Evolutionary conservation across 2,797 vertebrate genomes (phyloP).

Genomic region (Ctenopoma multispine): DNA sequence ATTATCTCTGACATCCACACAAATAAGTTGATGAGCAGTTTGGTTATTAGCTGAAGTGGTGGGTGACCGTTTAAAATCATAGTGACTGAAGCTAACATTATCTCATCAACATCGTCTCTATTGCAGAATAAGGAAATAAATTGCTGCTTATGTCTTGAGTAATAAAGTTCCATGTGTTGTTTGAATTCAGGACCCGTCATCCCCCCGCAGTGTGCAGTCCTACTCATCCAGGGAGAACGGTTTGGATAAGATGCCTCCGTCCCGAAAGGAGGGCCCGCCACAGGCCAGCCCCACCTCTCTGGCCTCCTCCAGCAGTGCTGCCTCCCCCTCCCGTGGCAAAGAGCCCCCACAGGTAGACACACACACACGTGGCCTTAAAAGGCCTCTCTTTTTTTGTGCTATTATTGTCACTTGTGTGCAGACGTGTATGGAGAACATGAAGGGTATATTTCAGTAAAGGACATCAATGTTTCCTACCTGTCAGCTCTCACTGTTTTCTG

Average conservation of each 20-base stretch:
- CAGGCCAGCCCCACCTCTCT: conserved; percentile 89
- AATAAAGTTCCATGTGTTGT: background rate
- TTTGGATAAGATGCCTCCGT: conserved; percentile 86
- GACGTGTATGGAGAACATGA: background rate
- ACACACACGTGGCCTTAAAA: background rate
- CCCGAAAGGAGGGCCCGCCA: conserved; percentile 83
- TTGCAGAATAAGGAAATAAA: background rate
- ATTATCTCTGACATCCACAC: background rate
- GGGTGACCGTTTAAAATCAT: too few relatives aligned
- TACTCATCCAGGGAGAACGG: conserved; percentile 90
- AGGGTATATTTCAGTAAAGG: background rate
- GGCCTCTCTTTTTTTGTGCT: background rate
- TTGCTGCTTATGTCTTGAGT: background rate
- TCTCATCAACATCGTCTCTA: background rate
- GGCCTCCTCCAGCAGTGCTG: conserved; percentile 89
- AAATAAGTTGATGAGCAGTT: conserved; percentile 9
- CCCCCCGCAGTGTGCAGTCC: conserved; percentile 90
- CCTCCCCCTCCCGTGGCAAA: conserved; percentile 87
- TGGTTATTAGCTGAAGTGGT: too few relatives aligned
- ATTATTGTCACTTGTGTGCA: background rate
- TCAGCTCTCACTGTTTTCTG: conserved; percentile 8
- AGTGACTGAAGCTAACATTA: background rate
- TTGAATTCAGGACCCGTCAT: conserved; percentile 83
- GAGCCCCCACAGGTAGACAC: conserved; percentile 80
- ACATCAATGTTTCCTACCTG: conserved; percentile 5